These are phyloP conservation scores for Prinia subflava DNA, from an alignment of 2,113 vertebrate genomes.

Conservation along the genomic window DNA sequence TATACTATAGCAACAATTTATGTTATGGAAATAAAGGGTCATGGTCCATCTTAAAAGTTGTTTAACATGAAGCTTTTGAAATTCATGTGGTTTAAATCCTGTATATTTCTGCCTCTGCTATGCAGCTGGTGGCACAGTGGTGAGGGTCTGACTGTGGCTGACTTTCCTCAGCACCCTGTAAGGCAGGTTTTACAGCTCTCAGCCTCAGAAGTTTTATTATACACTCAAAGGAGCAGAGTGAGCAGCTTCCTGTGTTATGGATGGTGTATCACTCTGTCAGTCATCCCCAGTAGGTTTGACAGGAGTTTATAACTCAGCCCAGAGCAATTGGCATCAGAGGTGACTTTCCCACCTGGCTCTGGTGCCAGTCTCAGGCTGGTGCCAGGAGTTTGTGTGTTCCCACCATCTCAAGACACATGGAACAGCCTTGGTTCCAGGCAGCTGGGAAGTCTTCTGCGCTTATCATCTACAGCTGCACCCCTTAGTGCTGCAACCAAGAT, in stretches of 20 bases:
- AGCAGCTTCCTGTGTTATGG: background rate
- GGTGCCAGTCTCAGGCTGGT: background rate
- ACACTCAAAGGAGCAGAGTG: background rate
- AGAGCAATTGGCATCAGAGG: background rate
- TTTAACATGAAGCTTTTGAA: background rate
- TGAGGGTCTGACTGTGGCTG: background rate
- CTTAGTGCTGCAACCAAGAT: background rate
- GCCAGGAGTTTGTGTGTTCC: background rate
- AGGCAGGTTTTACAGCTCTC: background rate
- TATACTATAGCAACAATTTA: background rate
- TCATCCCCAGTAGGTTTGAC: background rate
- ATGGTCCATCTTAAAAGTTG: background rate
- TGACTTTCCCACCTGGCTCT: background rate
- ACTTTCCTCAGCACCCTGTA: background rate
- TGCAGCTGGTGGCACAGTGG: accelerated
- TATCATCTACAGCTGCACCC: background rate
- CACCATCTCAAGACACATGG: background rate
- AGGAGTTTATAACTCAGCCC: background rate
- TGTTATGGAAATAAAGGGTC: background rate
- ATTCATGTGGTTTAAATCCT: background rate
- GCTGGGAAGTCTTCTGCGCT: background rate
- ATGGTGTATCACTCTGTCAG: background rate
- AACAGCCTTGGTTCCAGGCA: background rate
- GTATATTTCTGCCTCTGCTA: background rate
- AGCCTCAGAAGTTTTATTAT: background rate